Evolutionary conservation across 2,888 invertebrate species (phyloP), one percentile per base, ranked within the genome.

Genomic region (Sarcophaga variegata): DNA sequence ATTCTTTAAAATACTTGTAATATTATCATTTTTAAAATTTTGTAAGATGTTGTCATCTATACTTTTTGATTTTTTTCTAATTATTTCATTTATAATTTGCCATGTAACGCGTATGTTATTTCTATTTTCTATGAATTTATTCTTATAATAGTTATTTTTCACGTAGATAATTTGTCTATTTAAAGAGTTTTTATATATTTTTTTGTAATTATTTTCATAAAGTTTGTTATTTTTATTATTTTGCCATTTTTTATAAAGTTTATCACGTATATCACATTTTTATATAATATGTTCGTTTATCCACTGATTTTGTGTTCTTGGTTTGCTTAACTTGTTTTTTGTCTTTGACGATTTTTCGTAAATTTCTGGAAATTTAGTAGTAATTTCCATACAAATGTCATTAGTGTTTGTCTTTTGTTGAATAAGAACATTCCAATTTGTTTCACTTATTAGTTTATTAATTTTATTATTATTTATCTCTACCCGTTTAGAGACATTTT

Each of bases 221-320:
- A 3, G 17, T 62, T 14, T 62, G 20, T 71, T 78, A 14, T 79
- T 83, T 45, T 14, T 49, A 20, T 59, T 76, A 2, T 75, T 66
- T 4, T n/a, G 5, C 62, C 79, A 79, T 69, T 69, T 74, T 49
- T 45, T 80, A 64, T 74, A 84, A 45, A 84, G 75, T 70, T 84
- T 69, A 79, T 80, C 84, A 45, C 75, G n/a, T n/a, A 14, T 62
- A 12, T 69, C 72, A 72, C 59, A 80, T 3, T 45, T 8, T 72
- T 20, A 59, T 37, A 72, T 49, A 37, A 80, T 37, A 37, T 37
- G 8, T 37, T 37, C 8, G 37, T 37, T 37, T 37, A 37, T 37
- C 37, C 37, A 37, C 37, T 8, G 37, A 10, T 37, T 37, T 37
- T 37, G 37, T 37, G 10, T 37, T 37, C 10, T 37, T 37, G 37